Percentiles rank a stretch among this genome's conserved stretches.
Evolutionary conservation across 2,113 vertebrate species (phyloP).

Genomic region (Tapirus terrestris): DNA sequence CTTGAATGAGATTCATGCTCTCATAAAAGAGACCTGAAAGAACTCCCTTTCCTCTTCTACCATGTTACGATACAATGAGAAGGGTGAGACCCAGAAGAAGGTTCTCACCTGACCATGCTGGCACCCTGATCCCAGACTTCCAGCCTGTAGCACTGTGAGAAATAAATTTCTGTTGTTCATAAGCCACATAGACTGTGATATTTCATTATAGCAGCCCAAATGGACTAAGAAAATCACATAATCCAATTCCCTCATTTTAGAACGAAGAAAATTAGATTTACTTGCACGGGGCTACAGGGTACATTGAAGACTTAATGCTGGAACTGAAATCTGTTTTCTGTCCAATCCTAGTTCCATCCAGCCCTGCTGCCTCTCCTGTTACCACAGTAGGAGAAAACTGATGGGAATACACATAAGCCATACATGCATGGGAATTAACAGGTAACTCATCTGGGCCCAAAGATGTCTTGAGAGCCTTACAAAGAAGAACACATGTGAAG

Average conservation of each 20-base stretch:
- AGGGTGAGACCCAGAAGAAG: background rate
- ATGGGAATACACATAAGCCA: fast-evolving
- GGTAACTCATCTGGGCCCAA: background rate
- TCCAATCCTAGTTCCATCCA: background rate
- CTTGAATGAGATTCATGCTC: background rate
- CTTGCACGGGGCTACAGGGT: background rate
- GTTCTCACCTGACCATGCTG: fast-evolving
- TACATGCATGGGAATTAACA: background rate
- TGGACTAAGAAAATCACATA: background rate
- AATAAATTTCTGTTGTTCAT: background rate
- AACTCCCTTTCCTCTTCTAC: background rate
- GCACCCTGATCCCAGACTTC: background rate
- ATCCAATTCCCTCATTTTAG: background rate
- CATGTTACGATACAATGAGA: too few relatives aligned
- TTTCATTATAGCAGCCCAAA: background rate
- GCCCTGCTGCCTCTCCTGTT: background rate
- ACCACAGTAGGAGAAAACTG: background rate
- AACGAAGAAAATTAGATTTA: background rate
- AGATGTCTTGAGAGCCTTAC: background rate
- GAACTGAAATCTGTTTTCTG: background rate
- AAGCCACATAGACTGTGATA: background rate
- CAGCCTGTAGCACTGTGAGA: background rate
- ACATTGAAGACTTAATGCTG: background rate
- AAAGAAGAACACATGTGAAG: fast-evolving
- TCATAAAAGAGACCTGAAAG: background rate